Conservation (phyloP, 1,140 invertebrate genomes). For the Lepidotrigona ventralis region DNA sequence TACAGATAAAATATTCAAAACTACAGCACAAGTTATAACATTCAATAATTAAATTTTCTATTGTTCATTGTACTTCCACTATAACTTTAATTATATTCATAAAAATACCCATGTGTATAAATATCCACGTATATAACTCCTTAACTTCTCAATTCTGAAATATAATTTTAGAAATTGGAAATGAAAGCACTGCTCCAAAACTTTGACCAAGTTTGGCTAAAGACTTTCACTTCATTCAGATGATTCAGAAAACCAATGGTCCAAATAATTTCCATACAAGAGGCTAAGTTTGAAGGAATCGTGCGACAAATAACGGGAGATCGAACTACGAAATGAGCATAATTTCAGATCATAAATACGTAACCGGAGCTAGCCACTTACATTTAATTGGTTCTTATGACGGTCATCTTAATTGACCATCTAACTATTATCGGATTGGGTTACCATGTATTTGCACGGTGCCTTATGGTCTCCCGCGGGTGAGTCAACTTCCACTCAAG, state of each 20-base stretch:
- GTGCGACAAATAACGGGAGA: conserved; percentile 45
- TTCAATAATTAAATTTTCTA: too few relatives aligned
- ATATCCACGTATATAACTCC: too few relatives aligned
- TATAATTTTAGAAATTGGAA: too few relatives aligned
- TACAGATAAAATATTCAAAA: too few relatives aligned
- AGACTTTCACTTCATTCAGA: neutral
- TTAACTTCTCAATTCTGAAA: too few relatives aligned
- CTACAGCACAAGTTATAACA: too few relatives aligned
- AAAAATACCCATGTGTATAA: too few relatives aligned
- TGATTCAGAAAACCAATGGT: conserved; percentile 8
- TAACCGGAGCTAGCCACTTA: conserved; percentile 64
- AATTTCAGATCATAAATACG: conserved; percentile 70
- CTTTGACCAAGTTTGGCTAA: neutral
- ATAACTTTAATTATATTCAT: too few relatives aligned
- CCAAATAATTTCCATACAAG: conserved; percentile 46
- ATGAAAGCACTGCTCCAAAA: too few relatives aligned
- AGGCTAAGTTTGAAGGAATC: conserved; percentile 34
- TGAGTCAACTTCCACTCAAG: conserved; percentile 45
- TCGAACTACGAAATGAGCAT: conserved; percentile 51
- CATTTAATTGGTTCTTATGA: conserved; percentile 69
- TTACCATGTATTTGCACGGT: conserved; percentile 68
- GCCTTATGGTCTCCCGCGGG: conserved; percentile 47
- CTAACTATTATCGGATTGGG: conserved; percentile 67
- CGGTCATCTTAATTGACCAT: conserved; percentile 68
- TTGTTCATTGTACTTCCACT: too few relatives aligned